Evolutionary conservation across 2,797 vertebrate species (phyloP).

Genomic region (Zenarchopterus dispar): DNA sequence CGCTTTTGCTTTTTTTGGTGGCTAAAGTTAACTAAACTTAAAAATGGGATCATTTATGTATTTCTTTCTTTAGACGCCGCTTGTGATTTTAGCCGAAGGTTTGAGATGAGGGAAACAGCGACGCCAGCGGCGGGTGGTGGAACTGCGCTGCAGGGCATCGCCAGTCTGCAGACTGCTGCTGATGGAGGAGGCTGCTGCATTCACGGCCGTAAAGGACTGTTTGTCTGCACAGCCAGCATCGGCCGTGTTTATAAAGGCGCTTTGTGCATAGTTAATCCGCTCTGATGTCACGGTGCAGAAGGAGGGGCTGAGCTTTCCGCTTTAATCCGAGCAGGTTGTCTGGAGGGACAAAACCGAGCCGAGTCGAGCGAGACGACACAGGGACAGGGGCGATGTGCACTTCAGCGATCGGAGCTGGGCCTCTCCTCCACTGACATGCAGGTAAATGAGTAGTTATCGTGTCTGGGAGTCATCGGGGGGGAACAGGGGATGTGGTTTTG

Average conservation of each 20-base stretch:
- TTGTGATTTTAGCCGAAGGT: background rate
- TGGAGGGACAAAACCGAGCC: constrained; percentile 45
- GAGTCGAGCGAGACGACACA: constrained; percentile 26
- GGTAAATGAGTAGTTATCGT: constrained; percentile 58
- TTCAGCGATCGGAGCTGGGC: constrained; percentile 53
- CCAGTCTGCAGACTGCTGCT: constrained; percentile 32
- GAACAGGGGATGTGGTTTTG: background rate
- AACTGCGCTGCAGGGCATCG: constrained; percentile 18
- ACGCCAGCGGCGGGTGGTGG: constrained; percentile 25
- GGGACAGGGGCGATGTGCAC: constrained; percentile 45
- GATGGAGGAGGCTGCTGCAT: constrained; percentile 27
- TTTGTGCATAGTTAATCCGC: constrained; percentile 81
- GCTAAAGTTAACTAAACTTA: too few relatives aligned
- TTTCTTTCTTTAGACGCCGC: background rate
- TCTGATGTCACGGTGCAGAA: constrained; percentile 79
- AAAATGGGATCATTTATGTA: too few relatives aligned
- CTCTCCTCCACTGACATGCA: constrained; percentile 64
- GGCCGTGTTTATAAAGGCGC: constrained; percentile 66
- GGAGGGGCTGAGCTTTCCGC: constrained; percentile 71
- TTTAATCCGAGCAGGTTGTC: constrained; percentile 72
- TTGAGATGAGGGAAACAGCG: constrained; percentile 41
- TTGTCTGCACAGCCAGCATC: constrained; percentile 35
- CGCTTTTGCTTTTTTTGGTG: too few relatives aligned
- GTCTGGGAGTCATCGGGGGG: background rate
- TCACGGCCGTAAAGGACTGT: constrained; percentile 18